Evolutionary conservation across 2,888 invertebrate genomes (phyloP).

Genomic region (Teleiodes luculella): DNA sequence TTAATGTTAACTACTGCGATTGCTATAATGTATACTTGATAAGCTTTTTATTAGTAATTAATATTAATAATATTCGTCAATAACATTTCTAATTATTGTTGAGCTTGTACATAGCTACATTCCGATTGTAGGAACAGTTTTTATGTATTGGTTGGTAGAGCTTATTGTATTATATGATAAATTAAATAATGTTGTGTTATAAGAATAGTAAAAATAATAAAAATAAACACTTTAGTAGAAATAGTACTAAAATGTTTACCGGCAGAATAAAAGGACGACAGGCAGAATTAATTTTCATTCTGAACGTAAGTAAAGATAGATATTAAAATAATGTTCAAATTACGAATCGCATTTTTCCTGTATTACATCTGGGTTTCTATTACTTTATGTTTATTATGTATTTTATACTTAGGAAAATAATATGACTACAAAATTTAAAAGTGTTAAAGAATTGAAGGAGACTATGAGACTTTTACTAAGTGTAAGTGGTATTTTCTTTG

Average conservation of each 20-base stretch:
- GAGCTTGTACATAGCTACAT: too few species aligned
- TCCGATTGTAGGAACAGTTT: too few species aligned
- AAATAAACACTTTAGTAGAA: not conserved
- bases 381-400: not conserved
- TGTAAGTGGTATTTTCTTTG: slow-evolving; percentile 32
- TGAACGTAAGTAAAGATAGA: slow-evolving; percentile 42
- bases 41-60: too few species aligned
- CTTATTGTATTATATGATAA: too few species aligned
- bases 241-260: slow-evolving; percentile 39
- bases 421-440: not conserved
- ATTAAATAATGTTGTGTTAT: too few species aligned
- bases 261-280: slow-evolving; percentile 49
- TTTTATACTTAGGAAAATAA: not conserved
- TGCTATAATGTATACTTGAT: too few species aligned
- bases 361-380: slow-evolving; percentile 5
- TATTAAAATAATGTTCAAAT: not conserved
- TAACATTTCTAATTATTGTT: too few species aligned
- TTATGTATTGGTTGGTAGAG: too few species aligned
- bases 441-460: slow-evolving; percentile 34
- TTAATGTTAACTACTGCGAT: too few species aligned
- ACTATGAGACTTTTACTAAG: slow-evolving; percentile 36
- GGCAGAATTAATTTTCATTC: slow-evolving; percentile 41
- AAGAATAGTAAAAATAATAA: too few species aligned
- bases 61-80: too few species aligned
- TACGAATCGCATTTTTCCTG: not conserved